Evolutionary conservation across 2,113 vertebrate species (phyloP).

Genomic region (Pseudonaja textilis): DNA sequence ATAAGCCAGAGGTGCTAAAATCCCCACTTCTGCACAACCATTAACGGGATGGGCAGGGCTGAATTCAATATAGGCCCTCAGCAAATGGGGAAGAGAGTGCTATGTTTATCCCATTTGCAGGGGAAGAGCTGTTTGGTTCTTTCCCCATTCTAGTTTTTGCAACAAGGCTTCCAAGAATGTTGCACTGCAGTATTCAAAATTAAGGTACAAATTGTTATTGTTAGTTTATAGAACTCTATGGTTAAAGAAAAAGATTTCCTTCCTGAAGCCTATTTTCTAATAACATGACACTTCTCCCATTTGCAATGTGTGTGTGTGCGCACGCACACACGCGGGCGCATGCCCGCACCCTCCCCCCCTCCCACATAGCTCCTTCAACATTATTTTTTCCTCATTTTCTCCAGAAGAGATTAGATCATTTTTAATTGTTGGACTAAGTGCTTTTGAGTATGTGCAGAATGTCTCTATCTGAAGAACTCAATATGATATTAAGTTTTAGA

Average conservation of each 20-base stretch:
- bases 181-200: background rate
- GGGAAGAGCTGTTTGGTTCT: background rate
- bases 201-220: background rate
- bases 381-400: background rate
- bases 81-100: background rate
- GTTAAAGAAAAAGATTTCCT: background rate
- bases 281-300: background rate
- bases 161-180: background rate
- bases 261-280: background rate
- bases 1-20: background rate
- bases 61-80: background rate
- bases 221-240: background rate
- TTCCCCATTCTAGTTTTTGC: background rate
- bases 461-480: background rate
- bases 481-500: background rate
- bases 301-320: background rate
- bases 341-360: no score
- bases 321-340: rapidly evolving
- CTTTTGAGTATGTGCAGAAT: background rate
- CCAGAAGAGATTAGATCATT: background rate
- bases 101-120: background rate
- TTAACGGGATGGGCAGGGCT: background rate
- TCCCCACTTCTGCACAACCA: background rate
- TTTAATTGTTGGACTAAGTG: background rate
- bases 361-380: background rate